phyloP scores from a whole-genome alignment of 1,140 invertebrate species.

The Vollenhovia emeryi region DNA sequence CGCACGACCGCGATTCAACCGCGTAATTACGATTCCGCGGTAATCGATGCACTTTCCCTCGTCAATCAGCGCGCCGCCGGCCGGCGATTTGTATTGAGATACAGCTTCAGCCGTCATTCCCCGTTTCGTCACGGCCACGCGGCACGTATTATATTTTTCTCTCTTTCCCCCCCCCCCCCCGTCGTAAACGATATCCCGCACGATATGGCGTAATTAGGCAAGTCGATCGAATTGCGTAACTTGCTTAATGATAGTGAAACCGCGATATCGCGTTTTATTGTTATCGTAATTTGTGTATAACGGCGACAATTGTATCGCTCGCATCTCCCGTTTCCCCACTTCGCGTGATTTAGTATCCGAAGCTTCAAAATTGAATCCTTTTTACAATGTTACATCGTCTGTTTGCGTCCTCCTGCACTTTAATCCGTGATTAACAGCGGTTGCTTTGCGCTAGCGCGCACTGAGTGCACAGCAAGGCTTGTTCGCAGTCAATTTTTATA shows the following conservation, averaged over 20 bases:
- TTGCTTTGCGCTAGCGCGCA: no score
- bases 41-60: conserved; percentile 55
- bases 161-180: no score
- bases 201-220: conserved; percentile 8
- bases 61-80: conserved; percentile 25
- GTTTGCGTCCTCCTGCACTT: neutral
- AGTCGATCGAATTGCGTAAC: neutral
- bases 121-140: conserved; percentile 36
- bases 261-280: neutral
- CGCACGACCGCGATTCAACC: conserved; percentile 67
- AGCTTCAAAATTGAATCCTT: neutral
- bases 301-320: neutral
- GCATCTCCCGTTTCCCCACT: neutral
- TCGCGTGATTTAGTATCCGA: neutral
- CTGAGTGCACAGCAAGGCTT: no score
- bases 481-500: no score
- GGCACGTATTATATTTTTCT: conserved; percentile 27
- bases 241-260: no score
- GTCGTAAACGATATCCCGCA: conserved; percentile 19
- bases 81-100: conserved; percentile 28
- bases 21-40: conserved; percentile 73
- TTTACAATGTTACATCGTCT: neutral
- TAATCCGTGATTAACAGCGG: neutral
- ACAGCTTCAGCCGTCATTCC: conserved; percentile 14
- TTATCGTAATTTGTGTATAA: neutral